Conservation (phyloP, 2,797 vertebrate genomes). For the Labeo calbasu region DNA sequence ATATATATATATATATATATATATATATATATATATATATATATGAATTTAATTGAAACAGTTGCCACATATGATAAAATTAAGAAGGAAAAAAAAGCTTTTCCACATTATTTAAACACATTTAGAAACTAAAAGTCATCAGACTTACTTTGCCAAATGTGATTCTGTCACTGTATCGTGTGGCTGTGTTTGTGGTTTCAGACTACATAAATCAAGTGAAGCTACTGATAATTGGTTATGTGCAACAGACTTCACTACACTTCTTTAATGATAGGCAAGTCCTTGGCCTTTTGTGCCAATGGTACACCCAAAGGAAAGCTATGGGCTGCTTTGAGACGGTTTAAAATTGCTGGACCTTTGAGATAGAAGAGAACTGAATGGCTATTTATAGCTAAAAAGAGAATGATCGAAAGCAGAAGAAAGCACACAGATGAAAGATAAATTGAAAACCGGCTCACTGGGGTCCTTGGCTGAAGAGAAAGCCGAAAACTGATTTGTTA, state of each 20-base stretch:
- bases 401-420: conserved; percentile 35
- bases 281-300: conserved; percentile 22
- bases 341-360: conserved; percentile 37
- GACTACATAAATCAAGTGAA: conserved; percentile 65
- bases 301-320: background rate
- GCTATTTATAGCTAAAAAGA: conserved; percentile 42
- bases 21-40: no score
- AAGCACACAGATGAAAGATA: conserved; percentile 15
- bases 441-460: conserved; percentile 45
- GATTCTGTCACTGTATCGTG: conserved; percentile 57
- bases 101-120: background rate
- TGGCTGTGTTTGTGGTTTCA: conserved; percentile 63
- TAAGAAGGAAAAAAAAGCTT: background rate
- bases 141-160: background rate
- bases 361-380: conserved; percentile 25
- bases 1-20: no score
- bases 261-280: conserved; percentile 3
- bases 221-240: conserved; percentile 71
- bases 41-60: background rate
- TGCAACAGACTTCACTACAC: conserved; percentile 74
- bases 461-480: conserved; percentile 9
- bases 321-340: conserved; percentile 23
- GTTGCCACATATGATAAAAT: background rate
- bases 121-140: background rate
- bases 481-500: conserved; percentile 35